Evolutionary conservation across 1,140 invertebrate genomes (phyloP), one percentile per base, ranked within the genome.

Genomic region (Cherax quadricarinatus): DNA sequence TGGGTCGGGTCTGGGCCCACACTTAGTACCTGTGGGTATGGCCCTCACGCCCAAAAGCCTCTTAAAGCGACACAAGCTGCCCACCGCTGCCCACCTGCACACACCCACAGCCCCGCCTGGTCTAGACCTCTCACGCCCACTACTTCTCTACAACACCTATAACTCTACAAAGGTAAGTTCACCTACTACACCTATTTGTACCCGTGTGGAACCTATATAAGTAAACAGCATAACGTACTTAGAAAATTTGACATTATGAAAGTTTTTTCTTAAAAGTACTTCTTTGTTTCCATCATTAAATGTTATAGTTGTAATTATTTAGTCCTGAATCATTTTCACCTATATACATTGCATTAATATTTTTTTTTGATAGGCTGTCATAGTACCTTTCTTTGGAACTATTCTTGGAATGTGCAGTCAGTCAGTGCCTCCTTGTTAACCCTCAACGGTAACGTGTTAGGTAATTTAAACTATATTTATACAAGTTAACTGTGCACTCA

Each of bases 71-170:
- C 49, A 88, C 82, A 88, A 85, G 80, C 51, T 93, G n/a, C 93
- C 91, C 48, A 49, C 62, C 9, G 91, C 93, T 4, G 93, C 91
- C 7, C 92, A 93, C 79, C 85, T 94, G 30, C 91, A 91, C 91
- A 91, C 92, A n/a, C 93, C 89, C 57, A 80, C 89, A 18, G 84
- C 92, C 18, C 91, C 86, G 30, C 88, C 85, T 41, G 91, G 87
- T 5, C 84, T 95, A 12, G 94, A 95, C 88, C 94, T 95, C 18
- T 94, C 94, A 0, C 94, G 94, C 73, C 94, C 94, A 3, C 91
- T 95, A 24, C 94, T 95, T 18, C 94, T 95, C 73, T 95, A 94
- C 93, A 94, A 94, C 79, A 94, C 94, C 48, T 95, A 94, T 85
- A 92, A 93, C 12, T 89, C 94, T 51, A 93, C 94, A 66, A 95